Percentiles rank a stretch among this genome's conserved stretches.
phyloP scores from a whole-genome alignment of 1,140 invertebrate species.

The Ridgeia piscesae region DNA sequence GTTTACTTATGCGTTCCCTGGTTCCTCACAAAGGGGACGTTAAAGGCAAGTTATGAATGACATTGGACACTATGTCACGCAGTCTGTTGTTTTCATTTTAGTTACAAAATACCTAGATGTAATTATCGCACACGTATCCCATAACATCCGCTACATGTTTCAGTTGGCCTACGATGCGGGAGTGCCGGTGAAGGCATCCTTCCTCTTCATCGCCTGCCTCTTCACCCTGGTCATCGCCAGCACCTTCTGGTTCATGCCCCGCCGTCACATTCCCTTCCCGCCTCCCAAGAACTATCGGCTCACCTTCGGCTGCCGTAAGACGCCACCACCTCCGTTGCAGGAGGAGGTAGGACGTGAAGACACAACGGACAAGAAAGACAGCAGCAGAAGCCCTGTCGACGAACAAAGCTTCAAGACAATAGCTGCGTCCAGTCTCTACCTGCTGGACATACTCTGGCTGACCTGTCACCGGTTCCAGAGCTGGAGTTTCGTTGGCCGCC shows the following conservation, averaged over 20 bases:
- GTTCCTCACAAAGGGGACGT: too few relatives aligned
- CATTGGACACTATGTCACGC: background rate
- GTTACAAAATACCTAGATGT: background rate
- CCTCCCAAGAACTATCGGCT: constrained; percentile 17
- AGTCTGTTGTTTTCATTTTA: background rate
- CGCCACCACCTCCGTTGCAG: background rate
- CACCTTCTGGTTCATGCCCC: constrained; percentile 31
- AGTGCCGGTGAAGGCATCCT: constrained; percentile 27
- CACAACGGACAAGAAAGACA: background rate
- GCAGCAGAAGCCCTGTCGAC: background rate
- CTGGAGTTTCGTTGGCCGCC: constrained; percentile 36
- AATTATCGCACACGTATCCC: background rate
- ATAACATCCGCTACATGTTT: background rate
- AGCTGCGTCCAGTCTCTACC: constrained; percentile 28
- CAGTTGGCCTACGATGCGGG: constrained; percentile 30
- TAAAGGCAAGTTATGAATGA: too few relatives aligned
- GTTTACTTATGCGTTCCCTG: too few relatives aligned
- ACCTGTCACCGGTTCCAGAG: constrained; percentile 29
- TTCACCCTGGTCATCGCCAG: constrained; percentile 31
- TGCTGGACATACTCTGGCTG: constrained; percentile 33
- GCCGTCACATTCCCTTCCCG: constrained; percentile 26
- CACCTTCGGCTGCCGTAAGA: background rate
- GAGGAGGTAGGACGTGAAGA: background rate
- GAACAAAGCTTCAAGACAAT: background rate
- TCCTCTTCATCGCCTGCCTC: constrained; percentile 23